These are phyloP conservation scores for Monomorium pharaonis DNA, from an alignment of 1,140 invertebrate species.

Conservation along the genomic window DNA sequence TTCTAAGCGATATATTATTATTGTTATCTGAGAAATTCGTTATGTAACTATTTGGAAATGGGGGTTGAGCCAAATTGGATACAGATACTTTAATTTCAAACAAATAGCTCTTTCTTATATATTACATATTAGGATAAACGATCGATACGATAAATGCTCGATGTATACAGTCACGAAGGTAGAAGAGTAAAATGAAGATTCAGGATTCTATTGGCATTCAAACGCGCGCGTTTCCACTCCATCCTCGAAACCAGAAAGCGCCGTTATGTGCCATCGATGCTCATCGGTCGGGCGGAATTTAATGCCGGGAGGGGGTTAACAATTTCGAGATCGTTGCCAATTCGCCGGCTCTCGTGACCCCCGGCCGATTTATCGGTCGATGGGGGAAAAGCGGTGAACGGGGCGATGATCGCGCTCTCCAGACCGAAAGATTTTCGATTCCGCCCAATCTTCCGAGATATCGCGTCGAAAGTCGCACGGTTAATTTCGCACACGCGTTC, in stretches of 20 bases:
- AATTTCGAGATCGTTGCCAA: constrained; percentile 55
- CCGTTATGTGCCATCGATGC: constrained; percentile 26
- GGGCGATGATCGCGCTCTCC: constrained; percentile 51
- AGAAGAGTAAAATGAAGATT: constrained; percentile 30
- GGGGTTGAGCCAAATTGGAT: no score
- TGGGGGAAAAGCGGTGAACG: not conserved
- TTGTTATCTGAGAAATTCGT: no score
- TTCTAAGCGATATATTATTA: no score
- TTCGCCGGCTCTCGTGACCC: constrained; percentile 46
- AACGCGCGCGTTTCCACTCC: constrained; percentile 20
- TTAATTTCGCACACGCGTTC: constrained; percentile 65
- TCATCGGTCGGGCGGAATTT: constrained; percentile 50
- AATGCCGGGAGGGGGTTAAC: constrained; percentile 47
- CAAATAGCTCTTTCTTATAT: not conserved
- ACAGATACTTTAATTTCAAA: not conserved
- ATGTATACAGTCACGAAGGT: not conserved
- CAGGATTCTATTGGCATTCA: constrained; percentile 40
- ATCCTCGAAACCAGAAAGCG: constrained; percentile 7
- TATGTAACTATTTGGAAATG: no score
- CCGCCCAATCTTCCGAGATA: not conserved
- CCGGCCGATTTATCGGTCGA: constrained; percentile 47
- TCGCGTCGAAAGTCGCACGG: constrained; percentile 51
- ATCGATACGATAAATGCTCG: not conserved
- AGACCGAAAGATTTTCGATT: constrained; percentile 58
- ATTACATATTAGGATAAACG: not conserved